Conservation (phyloP, 2,888 invertebrate genomes). For the Drosophila pegasa region DNA sequence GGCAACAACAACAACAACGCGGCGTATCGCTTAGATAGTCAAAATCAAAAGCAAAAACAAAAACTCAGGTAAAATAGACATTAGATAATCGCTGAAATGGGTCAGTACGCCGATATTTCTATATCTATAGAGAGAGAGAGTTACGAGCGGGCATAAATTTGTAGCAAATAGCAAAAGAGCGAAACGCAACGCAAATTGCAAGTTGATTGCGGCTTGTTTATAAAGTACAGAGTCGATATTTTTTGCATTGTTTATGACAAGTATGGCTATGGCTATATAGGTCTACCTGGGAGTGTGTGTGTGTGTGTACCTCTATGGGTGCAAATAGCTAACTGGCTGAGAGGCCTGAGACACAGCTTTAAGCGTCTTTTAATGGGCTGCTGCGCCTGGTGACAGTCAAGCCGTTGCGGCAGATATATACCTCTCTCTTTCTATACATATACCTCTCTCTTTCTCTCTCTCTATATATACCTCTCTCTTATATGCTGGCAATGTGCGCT, state of each 20-base stretch:
- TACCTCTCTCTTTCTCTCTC: background rate
- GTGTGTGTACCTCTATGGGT: slow-evolving; percentile 20
- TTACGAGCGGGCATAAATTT: slow-evolving; percentile 34
- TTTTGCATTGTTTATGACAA: slow-evolving; percentile 72
- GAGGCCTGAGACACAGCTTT: slow-evolving; percentile 45
- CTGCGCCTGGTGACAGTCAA: slow-evolving; percentile 13
- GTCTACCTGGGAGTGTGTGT: slow-evolving; percentile 30
- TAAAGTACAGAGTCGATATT: slow-evolving; percentile 62
- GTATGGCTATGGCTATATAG: slow-evolving; percentile 41
- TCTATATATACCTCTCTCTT: background rate
- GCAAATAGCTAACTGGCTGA: slow-evolving; percentile 30
- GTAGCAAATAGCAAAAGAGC: slow-evolving; percentile 34
- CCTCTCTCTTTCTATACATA: background rate
- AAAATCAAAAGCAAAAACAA: slow-evolving; percentile 33
- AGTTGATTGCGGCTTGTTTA: slow-evolving; percentile 62
- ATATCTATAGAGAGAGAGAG: no score
- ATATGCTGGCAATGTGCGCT: slow-evolving; percentile 51
- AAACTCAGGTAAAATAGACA: slow-evolving; percentile 39
- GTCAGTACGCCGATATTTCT: slow-evolving; percentile 47
- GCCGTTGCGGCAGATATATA: slow-evolving; percentile 15
- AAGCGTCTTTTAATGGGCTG: slow-evolving; percentile 68
- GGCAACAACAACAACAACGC: slow-evolving; percentile 23
- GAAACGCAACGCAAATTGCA: slow-evolving; percentile 57
- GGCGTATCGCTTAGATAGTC: slow-evolving; percentile 71
- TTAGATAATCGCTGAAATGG: slow-evolving; percentile 75